Evolutionary conservation across 2,888 invertebrate species (phyloP).

Genomic region (Homarus gammarus): DNA sequence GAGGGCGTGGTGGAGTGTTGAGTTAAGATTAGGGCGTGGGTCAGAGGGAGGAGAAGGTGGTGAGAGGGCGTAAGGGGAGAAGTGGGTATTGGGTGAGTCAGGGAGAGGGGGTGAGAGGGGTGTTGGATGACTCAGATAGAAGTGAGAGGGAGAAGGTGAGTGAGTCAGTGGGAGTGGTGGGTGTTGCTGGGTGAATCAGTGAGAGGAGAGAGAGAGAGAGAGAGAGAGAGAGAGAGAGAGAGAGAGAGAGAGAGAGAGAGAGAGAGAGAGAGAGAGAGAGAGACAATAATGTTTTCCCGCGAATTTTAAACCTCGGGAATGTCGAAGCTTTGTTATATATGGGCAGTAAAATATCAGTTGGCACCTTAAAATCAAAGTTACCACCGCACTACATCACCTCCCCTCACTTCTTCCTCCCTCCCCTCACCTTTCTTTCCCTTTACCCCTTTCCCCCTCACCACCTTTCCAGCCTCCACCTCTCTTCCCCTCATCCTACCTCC

Average conservation of each 20-base stretch:
- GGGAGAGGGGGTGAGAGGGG: not conserved
- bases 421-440: not conserved
- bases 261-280: constrained; percentile 1
- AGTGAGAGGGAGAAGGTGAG: not conserved
- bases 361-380: too few relatives aligned
- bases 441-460: too few relatives aligned
- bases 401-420: not conserved
- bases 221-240: not conserved
- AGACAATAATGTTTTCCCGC: not conserved
- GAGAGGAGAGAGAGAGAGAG: not conserved
- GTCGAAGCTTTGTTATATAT: too few relatives aligned
- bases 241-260: not conserved
- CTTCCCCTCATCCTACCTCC: constrained; percentile 2
- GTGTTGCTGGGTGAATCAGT: too few relatives aligned
- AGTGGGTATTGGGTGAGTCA: too few relatives aligned
- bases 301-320: too few relatives aligned
- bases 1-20: not conserved
- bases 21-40: not conserved
- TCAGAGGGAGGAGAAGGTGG: not conserved
- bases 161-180: constrained; percentile 4
- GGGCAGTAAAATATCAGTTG: too few relatives aligned
- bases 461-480: too few relatives aligned
- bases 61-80: too few relatives aligned
- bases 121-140: too few relatives aligned
- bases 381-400: too few relatives aligned